Base-by-base conservation (phyloP, 2,888 invertebrate genomes). In the Operophtera brumata region DNA sequence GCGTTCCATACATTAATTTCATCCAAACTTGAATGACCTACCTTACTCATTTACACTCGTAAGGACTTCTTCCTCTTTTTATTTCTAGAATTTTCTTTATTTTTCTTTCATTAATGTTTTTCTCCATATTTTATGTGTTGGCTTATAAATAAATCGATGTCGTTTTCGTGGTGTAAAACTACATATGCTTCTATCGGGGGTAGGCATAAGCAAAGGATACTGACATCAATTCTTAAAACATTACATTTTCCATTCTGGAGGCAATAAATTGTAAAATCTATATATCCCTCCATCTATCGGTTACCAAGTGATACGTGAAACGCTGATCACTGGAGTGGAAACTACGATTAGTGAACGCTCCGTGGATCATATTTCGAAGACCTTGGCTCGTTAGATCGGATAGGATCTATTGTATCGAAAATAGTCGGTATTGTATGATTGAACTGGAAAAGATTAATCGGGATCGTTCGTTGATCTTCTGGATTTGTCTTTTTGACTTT, bases 341-440 rank as follows among this genome's bases (percentile, higher is more conserved):
- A 77, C 69, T 78, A 75, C 83, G 84, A 86, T 86, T 84, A 85
- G 74, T 71, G 77, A 74, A 78, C 74, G 82, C 73, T 75, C 69
- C 69, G 72, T 57, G 73, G 78, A 78, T 82, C 83, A 77, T 80
- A 78, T 82, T 83, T 62, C 62, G 62, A 59, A 58, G 62, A 61
- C 61, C 66, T 66, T 65, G 65, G 59, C 59, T 64, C 58, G 66
- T 66, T 65, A 64, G 57, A 65, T 60, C 49, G 49, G 55, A 57
- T 56, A 54, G 45, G 53, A 63, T 59, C 61, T 56, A 51, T 57
- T 56, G 47, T 54, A 54, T 53, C 54, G 39, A 57, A 54, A 52
- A 42, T 45, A 46, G 37, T 46, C 35, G 10, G 47, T 57, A 49
- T 47, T 44, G 44, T 45, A 44, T 36, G 25, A 43, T 49, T 49